phyloP scores from a whole-genome alignment of 2,113 vertebrate genomes.

The Tapirus terrestris region DNA sequence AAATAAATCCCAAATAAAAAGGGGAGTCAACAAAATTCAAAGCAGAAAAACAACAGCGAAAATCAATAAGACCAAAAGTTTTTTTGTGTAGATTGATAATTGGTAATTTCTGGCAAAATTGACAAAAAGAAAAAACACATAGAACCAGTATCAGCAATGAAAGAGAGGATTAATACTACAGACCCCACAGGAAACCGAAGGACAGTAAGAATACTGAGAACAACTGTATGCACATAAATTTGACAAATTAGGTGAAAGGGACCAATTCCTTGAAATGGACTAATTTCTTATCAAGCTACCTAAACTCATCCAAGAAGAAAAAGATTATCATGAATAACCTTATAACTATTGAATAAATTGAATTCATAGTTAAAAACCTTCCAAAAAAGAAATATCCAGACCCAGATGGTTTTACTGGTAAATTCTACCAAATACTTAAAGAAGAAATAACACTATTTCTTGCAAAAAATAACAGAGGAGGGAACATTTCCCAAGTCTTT shows the following conservation, averaged over 20 bases:
- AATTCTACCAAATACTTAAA: background rate
- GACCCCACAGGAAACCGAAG: background rate
- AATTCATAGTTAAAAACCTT: slow-evolving; percentile 13
- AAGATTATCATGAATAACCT: background rate
- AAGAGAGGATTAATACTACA: background rate
- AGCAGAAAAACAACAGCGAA: background rate
- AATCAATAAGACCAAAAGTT: background rate
- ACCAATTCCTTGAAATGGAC: background rate
- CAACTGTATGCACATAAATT: background rate
- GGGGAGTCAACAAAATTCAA: background rate
- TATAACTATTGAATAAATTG: background rate
- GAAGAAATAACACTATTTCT: background rate
- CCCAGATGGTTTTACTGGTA: background rate
- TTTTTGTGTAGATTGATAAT: background rate
- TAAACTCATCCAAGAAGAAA: background rate
- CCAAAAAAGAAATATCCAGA: background rate
- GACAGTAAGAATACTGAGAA: background rate
- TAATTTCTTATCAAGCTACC: background rate
- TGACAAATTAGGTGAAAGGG: background rate
- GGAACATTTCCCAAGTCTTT: background rate
- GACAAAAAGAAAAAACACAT: background rate
- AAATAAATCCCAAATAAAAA: background rate
- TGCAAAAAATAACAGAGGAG: background rate
- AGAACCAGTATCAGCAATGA: background rate
- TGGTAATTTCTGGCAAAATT: background rate